These are phyloP conservation scores for Drosophila santomea DNA, from an alignment of 1,140 invertebrate genomes.

Conservation along the genomic window DNA sequence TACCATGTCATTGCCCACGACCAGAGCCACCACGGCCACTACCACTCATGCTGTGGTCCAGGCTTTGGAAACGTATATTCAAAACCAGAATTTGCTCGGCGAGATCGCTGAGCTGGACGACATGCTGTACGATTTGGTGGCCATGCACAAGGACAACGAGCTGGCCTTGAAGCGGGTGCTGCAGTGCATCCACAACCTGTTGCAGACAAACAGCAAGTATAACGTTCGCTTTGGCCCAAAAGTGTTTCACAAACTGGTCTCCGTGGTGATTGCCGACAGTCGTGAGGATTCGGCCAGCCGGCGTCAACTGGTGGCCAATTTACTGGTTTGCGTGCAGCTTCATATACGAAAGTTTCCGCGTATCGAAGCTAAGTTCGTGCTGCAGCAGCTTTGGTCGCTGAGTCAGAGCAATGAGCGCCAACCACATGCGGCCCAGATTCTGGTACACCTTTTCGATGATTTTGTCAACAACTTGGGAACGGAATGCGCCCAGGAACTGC, in stretches of 20 bases:
- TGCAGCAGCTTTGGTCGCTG: conserved; percentile 58
- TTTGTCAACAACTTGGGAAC: conserved; percentile 43
- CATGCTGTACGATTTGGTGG: conserved; percentile 56
- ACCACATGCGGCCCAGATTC: conserved; percentile 56
- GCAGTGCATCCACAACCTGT: conserved; percentile 59
- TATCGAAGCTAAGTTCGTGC: conserved; percentile 60
- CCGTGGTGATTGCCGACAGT: conserved; percentile 51
- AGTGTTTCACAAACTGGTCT: conserved; percentile 62
- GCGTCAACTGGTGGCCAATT: conserved; percentile 60
- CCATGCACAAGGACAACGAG: conserved; percentile 56
- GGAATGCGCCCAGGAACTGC: conserved; percentile 37
- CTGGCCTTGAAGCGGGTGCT: conserved; percentile 56
- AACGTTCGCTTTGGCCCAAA: conserved; percentile 67
- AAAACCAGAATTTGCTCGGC: conserved; percentile 68
- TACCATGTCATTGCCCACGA: conserved; percentile 52
- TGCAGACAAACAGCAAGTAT: conserved; percentile 55
- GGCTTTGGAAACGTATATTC: conserved; percentile 58
- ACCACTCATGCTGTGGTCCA: conserved; percentile 61
- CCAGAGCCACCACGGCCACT: conserved; percentile 57
- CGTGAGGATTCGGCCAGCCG: conserved; percentile 14
- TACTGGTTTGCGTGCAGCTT: conserved; percentile 66
- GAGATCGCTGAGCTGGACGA: conserved; percentile 68
- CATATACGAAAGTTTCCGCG: conserved; percentile 54
- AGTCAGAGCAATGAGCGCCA: conserved; percentile 49
- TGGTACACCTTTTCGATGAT: conserved; percentile 62